Evolutionary conservation across 2,888 invertebrate species (phyloP).

Genomic region (Agrochola lota): DNA sequence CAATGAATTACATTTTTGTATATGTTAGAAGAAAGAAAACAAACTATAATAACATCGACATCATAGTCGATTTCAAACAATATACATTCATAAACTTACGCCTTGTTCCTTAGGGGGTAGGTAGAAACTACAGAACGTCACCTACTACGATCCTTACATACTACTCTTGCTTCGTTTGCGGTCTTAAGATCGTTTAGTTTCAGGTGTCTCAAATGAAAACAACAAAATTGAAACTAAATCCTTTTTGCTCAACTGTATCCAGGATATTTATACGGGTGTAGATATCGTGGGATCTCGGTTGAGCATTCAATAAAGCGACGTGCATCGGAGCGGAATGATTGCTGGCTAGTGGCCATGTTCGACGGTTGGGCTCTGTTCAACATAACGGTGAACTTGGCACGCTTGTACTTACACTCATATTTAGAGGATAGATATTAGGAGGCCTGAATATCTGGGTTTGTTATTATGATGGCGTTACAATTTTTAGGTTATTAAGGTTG

Average conservation of each 20-base stretch:
- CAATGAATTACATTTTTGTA: too few species aligned
- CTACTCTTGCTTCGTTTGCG: too few species aligned
- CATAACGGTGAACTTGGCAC: not conserved
- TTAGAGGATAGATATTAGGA: not conserved
- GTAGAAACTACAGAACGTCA: too few species aligned
- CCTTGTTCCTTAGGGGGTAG: too few species aligned
- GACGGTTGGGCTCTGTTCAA: slow-evolving; percentile 21
- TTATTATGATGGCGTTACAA: not conserved
- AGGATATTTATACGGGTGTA: slow-evolving; percentile 21
- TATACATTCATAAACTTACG: too few species aligned
- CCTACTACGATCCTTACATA: too few species aligned
- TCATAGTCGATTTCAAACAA: too few species aligned
- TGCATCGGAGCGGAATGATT: slow-evolving; percentile 53
- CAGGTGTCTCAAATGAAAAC: slow-evolving; percentile 2
- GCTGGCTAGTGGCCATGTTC: slow-evolving; percentile 44
- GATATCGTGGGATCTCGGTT: slow-evolving; percentile 40
- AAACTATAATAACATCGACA: too few species aligned
- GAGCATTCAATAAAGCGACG: slow-evolving; percentile 58
- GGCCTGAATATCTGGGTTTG: not conserved
- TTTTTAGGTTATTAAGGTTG: too few species aligned
- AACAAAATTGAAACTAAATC: too few species aligned
- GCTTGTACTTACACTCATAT: slow-evolving; percentile 11
- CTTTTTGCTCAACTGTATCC: not conserved
- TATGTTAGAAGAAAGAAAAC: too few species aligned
- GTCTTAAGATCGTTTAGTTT: too few species aligned